phyloP scores from a whole-genome alignment of 2,888 invertebrate genomes.

The Pardosa pseudoannulata region DNA sequence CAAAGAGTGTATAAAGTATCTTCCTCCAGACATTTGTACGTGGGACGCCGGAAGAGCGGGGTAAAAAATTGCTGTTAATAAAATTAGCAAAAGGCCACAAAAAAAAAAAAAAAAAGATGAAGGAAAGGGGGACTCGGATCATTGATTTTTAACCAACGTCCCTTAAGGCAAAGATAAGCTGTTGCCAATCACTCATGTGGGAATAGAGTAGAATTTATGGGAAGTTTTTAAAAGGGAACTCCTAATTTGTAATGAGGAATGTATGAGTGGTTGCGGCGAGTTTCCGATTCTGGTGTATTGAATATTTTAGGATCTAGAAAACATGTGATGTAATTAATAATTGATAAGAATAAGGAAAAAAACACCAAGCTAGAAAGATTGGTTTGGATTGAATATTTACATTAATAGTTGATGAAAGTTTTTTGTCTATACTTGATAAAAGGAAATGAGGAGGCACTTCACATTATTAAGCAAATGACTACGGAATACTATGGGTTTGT shows the following conservation, averaged over 20 bases:
- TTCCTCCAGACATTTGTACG: not conserved
- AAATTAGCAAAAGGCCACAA: not conserved
- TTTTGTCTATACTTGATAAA: too few relatives aligned
- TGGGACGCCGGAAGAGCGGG: not conserved
- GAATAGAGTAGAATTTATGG: not conserved
- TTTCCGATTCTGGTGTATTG: not conserved
- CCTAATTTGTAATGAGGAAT: not conserved
- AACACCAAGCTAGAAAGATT: too few relatives aligned
- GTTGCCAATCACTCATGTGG: not conserved
- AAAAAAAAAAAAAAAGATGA: too few relatives aligned
- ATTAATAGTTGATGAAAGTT: too few relatives aligned
- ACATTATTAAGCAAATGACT: too few relatives aligned
- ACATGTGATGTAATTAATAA: too few relatives aligned
- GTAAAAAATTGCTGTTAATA: not conserved
- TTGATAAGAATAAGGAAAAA: too few relatives aligned
- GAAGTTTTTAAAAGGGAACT: not conserved
- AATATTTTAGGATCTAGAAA: too few relatives aligned
- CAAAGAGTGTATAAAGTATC: conserved; percentile 24
- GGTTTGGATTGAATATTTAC: too few relatives aligned
- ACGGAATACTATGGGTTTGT: too few relatives aligned
- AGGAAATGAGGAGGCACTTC: too few relatives aligned
- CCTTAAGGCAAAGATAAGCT: not conserved
- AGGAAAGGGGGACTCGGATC: not conserved
- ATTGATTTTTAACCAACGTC: not conserved
- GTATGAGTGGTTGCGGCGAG: not conserved